Conservation (phyloP, 2,888 invertebrate species). For the Electrophaes corylata region DNA sequence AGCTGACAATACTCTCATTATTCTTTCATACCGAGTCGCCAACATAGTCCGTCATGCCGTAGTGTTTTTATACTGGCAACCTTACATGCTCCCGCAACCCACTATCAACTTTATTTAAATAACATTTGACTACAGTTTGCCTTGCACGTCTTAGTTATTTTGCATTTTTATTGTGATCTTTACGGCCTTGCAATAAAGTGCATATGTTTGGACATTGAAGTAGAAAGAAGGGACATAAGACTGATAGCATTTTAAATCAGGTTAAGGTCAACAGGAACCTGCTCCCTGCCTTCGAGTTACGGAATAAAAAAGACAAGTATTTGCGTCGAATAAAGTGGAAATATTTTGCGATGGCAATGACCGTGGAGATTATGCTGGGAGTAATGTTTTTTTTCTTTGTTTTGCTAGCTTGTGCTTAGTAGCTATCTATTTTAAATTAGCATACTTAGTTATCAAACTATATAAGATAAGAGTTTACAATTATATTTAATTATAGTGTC, state of each 20-base stretch:
- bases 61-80: conserved; percentile 64
- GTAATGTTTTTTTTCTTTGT: neutral
- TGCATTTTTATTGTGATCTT: conserved; percentile 47
- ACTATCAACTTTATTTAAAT: conserved; percentile 27
- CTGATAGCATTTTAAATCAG: conserved; percentile 82
- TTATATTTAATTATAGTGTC: no score
- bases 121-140: conserved; percentile 8
- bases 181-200: conserved; percentile 38
- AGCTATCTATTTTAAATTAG: no score
- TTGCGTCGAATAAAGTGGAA: conserved; percentile 20
- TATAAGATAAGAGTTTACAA: no score
- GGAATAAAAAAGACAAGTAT: neutral
- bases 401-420: neutral
- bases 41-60: conserved; percentile 71
- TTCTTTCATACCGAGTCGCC: conserved; percentile 73
- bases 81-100: conserved; percentile 27
- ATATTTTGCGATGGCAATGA: conserved; percentile 21
- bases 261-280: conserved; percentile 74
- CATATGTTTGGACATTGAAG: conserved; percentile 34
- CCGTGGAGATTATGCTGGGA: conserved; percentile 10
- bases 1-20: conserved; percentile 78
- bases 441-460: no score
- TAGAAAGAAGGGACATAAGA: conserved; percentile 41
- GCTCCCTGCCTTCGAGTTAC: conserved; percentile 18
- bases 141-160: conserved; percentile 20